A percentile compares a stretch with the other conserved stretches of the same genome.
Evolutionary conservation across 2,888 invertebrate genomes (phyloP).

Genomic region (Orchestes rusci): DNA sequence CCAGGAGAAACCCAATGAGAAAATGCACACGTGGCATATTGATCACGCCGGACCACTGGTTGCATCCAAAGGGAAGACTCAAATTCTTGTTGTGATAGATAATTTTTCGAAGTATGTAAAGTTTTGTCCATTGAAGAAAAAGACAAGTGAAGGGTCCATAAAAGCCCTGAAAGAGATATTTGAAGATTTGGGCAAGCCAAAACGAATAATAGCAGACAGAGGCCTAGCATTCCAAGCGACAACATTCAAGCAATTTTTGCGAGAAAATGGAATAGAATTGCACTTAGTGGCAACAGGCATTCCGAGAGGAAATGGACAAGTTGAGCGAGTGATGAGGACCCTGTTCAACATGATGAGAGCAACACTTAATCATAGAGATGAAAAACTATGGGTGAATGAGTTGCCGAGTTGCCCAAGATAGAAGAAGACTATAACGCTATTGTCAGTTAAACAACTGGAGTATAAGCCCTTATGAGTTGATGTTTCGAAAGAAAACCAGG

Average conservation of each 20-base stretch:
- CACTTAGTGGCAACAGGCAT: conserved; percentile 12
- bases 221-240: background rate
- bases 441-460: background rate
- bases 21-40: too few relatives aligned
- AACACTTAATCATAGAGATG: conserved; percentile 6
- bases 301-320: conserved; percentile 12
- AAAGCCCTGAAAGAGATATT: conserved; percentile 5
- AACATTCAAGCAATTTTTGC: conserved; percentile 8
- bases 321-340: conserved; percentile 10
- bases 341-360: conserved; percentile 11
- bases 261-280: conserved; percentile 4
- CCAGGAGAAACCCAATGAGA: background rate
- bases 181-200: conserved; percentile 3
- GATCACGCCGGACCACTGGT: conserved; percentile 9
- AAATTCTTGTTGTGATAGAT: conserved; percentile 8
- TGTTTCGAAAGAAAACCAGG: background rate
- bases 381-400: conserved; percentile 7
- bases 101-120: conserved; percentile 3
- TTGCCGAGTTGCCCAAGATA: background rate
- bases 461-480: background rate
- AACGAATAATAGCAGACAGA: conserved; percentile 12
- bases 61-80: conserved; percentile 3
- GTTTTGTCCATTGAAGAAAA: too few relatives aligned
- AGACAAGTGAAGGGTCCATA: conserved; percentile 2
- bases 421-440: background rate